Evolutionary conservation across 2,113 vertebrate species (phyloP).

Genomic region (Rhabdomys dilectus): DNA sequence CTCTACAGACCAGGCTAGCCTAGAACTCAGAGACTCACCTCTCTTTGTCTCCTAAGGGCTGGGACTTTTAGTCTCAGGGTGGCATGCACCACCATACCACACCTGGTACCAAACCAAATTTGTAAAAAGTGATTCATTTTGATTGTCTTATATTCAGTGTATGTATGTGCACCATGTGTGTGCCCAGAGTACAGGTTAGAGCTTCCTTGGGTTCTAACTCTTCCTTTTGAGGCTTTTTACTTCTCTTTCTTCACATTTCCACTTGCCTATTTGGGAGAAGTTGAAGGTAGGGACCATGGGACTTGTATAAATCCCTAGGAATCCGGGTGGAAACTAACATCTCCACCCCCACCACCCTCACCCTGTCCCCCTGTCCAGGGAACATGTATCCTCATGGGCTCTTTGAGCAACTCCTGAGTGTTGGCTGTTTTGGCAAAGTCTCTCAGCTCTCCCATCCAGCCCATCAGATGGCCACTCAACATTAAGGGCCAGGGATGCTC

Average conservation of each 20-base stretch:
- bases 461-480: neutral
- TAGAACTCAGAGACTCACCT: neutral
- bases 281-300: too few species aligned
- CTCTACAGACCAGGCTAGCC: neutral
- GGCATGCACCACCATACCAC: neutral
- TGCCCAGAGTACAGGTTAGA: neutral
- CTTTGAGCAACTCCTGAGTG: rapidly evolving
- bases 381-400: rapidly evolving
- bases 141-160: neutral
- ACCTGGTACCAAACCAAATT: neutral
- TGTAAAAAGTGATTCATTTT: neutral
- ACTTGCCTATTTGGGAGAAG: neutral
- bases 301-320: neutral
- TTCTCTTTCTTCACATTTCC: neutral
- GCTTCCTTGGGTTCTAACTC: neutral
- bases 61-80: neutral
- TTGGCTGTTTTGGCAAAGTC: too few species aligned
- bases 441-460: neutral
- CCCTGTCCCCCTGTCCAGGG: too few species aligned
- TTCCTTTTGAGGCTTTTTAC: neutral
- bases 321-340: neutral
- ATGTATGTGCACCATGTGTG: neutral
- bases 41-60: neutral
- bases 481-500: rapidly evolving
- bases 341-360: too few species aligned